These are phyloP conservation scores for Bombus ignitus DNA, from an alignment of 1,140 invertebrate species.

Conservation along the genomic window DNA sequence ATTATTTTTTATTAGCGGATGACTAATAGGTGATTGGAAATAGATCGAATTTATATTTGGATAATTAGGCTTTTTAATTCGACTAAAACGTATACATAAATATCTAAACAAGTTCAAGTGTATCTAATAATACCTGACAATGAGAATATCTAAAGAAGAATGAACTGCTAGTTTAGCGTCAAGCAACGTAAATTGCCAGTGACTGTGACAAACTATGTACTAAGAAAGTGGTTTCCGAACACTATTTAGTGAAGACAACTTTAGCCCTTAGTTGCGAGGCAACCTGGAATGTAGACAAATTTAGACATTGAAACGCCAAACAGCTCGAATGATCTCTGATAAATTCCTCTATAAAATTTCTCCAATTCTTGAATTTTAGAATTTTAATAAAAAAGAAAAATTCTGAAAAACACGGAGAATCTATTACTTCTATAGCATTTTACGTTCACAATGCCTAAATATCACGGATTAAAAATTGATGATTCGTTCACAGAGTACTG, in stretches of 20 bases:
- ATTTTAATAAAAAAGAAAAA: not conserved
- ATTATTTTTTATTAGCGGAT: too few relatives aligned
- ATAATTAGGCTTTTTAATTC: not conserved
- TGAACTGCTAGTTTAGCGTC: not conserved
- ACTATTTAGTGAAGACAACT: not conserved
- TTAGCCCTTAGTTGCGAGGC: not conserved
- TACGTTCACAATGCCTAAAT: not conserved
- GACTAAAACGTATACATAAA: not conserved
- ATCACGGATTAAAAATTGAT: not conserved
- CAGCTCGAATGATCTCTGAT: not conserved
- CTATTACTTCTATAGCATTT: too few relatives aligned
- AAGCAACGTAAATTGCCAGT: not conserved
- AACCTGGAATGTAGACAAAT: not conserved
- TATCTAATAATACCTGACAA: not conserved
- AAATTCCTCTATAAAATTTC: not conserved
- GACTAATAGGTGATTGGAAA: too few relatives aligned
- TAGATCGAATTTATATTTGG: not conserved
- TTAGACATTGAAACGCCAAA: not conserved
- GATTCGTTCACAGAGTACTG: too few relatives aligned
- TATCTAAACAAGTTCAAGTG: not conserved
- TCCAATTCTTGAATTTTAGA: too few relatives aligned
- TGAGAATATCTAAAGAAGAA: not conserved
- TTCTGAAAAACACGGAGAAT: not conserved
- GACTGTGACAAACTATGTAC: conserved; percentile 13
- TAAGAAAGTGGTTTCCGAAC: not conserved